A percentile compares a stretch with the other conserved stretches of the same genome.
Conservation (phyloP, 1,140 invertebrate species). For the Ips typographus region DNA sequence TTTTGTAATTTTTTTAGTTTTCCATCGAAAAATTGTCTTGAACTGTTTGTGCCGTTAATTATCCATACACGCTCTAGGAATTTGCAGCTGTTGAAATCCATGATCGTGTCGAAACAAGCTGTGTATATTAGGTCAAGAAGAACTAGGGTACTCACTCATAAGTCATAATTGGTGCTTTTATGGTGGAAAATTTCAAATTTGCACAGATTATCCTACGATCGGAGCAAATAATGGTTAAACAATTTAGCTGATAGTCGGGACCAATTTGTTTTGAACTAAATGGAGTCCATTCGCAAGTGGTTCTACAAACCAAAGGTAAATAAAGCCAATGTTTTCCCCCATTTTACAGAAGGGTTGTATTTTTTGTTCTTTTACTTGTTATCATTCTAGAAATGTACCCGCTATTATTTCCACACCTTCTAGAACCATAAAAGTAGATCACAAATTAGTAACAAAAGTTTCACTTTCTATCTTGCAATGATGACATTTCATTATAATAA, state of each 20-base stretch:
- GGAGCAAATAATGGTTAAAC: conserved; percentile 11
- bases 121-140: conserved; percentile 26
- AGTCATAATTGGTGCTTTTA: conserved; percentile 5
- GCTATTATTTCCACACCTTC: too few species aligned
- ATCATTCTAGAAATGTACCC: too few species aligned
- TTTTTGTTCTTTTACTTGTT: too few species aligned
- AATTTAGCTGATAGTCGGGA: conserved; percentile 10
- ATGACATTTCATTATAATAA: too few species aligned
- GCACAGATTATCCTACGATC: not conserved
- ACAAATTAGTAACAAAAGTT: too few species aligned
- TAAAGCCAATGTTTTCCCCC: not conserved
- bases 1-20: not conserved
- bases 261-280: conserved; percentile 45
- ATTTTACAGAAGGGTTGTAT: not conserved
- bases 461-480: too few species aligned
- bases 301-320: conserved; percentile 87
- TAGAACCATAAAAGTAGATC: too few species aligned
- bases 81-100: not conserved
- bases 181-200: not conserved
- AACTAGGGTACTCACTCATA: conserved; percentile 21
- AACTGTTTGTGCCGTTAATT: too few species aligned
- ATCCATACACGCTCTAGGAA: too few species aligned
- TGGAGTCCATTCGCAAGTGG: conserved; percentile 90
- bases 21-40: too few species aligned
- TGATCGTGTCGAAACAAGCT: not conserved